Base-by-base conservation (phyloP, 2,888 invertebrate species). In the Coleophora flavipennella region DNA sequence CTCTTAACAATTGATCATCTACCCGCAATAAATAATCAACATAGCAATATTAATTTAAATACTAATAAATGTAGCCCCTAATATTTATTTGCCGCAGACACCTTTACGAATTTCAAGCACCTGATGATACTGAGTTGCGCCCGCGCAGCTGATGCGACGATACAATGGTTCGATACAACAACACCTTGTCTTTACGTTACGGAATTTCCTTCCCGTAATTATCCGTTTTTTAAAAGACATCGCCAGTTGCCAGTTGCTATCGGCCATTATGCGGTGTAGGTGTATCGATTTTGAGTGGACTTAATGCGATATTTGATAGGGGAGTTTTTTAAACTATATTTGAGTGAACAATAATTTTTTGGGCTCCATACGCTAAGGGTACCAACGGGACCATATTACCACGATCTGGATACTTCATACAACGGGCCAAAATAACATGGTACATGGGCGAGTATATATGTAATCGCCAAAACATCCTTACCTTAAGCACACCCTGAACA, bases 181-280 rank as follows among this genome's bases (percentile, higher is more conserved):
- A 67, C 75, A 76, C 76, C 76, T 76, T 75, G 74, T 67, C 66
- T 68, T 65, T 74, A 71, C 67, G 72, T 73, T 75, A 68, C 66
- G 68, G 73, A 72, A 72, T 70, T 72, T 67, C 70, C 65, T 68
- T 62, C 58, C 59, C 60, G 58, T 74, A 74, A 74, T 75, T 74
- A 69, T 55, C 11, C 10, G 29, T 58, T 61, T 56, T 56, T 59
- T 61, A 53, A 46, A 57, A 48, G 53, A 50, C 57, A 55, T 49
- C 51, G 46, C 41, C 55, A 55, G 48, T 51, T 50, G 51, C 51
- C 10, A 20, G 20, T 20, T 13, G 14, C 48, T 51, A 34, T 41
- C 40, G 47, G 52, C 49, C 50, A 56, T 59, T 55, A 55, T 55
- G 52, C 50, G 50, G 51, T 52, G 43, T 20, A 20, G 6, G 20